phyloP scores from a whole-genome alignment of 2,113 vertebrate species.

The Lophochroa leadbeateri region DNA sequence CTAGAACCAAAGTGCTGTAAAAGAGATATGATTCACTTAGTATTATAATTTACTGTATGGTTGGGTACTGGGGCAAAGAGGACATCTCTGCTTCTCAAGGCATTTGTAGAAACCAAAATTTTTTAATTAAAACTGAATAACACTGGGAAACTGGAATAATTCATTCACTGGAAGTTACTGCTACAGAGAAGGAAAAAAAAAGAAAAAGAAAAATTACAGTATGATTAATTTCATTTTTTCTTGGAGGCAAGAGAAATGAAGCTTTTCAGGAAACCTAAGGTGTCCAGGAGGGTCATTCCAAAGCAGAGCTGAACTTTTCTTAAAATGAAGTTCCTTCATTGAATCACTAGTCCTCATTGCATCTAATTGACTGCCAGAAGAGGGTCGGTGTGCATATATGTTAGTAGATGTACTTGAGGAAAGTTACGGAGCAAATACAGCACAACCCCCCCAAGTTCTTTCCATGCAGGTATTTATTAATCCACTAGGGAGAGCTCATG shows the following conservation, averaged over 20 bases:
- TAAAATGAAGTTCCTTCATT: background rate
- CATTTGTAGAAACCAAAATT: background rate
- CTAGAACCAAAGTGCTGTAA: background rate
- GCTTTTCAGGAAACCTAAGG: background rate
- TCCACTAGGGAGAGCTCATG: constrained; percentile 46
- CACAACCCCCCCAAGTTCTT: rapidly evolving
- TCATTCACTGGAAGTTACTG: background rate
- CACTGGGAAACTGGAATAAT: background rate
- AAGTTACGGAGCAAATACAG: background rate
- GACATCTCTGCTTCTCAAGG: background rate
- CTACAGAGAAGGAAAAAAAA: background rate
- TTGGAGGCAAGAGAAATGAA: background rate
- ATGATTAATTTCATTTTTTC: background rate
- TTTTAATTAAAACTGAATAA: background rate
- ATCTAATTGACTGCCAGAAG: background rate
- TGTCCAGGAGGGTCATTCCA: background rate
- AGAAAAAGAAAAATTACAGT: background rate
- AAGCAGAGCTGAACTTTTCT: background rate
- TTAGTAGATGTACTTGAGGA: no score
- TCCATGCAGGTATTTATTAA: background rate
- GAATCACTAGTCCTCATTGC: background rate
- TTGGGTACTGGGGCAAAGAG: background rate
- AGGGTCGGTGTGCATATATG: rapidly evolving
- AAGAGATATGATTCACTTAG: background rate
- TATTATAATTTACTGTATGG: background rate